Conservation (phyloP, 2,113 vertebrate species). For the Amblyopsis rosae region DNA sequence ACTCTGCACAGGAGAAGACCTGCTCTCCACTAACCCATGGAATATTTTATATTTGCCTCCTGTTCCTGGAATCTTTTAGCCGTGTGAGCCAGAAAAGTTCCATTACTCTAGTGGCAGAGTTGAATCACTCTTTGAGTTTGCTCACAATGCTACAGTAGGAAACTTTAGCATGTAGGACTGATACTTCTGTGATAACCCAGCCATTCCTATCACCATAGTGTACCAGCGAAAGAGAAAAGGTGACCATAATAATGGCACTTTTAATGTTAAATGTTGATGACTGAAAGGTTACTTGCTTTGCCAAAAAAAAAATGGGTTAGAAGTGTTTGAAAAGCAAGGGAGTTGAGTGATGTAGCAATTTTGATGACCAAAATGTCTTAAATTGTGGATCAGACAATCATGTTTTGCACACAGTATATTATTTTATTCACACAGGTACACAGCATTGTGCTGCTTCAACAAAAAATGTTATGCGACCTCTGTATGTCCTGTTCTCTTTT, state of each 20-base stretch:
- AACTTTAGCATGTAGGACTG: background rate
- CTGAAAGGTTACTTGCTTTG: conserved; percentile 1
- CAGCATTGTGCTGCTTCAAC: conserved; percentile 2
- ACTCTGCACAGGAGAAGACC: conserved; percentile 10
- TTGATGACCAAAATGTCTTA: conserved; percentile 46
- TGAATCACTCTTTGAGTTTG: too few relatives aligned
- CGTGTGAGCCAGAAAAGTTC: too few relatives aligned
- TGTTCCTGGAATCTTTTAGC: background rate
- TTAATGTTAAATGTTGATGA: conserved; percentile 28
- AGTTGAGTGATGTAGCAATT: conserved; percentile 7
- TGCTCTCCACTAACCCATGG: conserved; percentile 3
- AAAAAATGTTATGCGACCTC: conserved; percentile 15
- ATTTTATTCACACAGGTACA: conserved; percentile 21
- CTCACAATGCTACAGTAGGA: too few relatives aligned
- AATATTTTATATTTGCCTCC: conserved; percentile 8
- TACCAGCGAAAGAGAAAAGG: background rate
- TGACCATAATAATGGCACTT: conserved; percentile 46
- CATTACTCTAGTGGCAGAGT: too few relatives aligned
- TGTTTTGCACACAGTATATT: conserved; percentile 52
- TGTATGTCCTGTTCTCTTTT: conserved; percentile 1
- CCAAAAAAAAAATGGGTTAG: background rate
- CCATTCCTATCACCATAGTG: background rate
- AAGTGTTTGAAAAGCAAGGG: conserved; percentile 5
- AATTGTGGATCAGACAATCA: conserved; percentile 50
- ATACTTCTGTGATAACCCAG: background rate